A percentile compares a stretch with the other conserved stretches of the same genome.
These are phyloP conservation scores for Tursiops truncatus DNA, from an alignment of 2,113 vertebrate species.

Conservation along the genomic window DNA sequence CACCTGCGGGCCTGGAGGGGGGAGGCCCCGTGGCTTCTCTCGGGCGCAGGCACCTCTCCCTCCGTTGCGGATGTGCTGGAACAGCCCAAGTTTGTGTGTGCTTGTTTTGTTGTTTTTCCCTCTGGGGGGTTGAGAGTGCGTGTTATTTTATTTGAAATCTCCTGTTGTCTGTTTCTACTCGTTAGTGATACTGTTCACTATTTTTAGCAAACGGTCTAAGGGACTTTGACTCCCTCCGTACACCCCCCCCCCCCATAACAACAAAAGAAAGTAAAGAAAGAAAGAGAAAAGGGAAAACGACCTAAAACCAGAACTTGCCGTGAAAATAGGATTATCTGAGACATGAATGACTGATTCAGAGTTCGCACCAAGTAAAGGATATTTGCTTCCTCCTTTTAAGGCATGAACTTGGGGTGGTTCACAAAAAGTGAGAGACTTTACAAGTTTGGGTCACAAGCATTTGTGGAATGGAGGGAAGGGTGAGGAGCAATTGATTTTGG, in stretches of 20 bases:
- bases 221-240: neutral
- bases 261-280: neutral
- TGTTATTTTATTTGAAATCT: neutral
- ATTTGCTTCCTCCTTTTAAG: neutral
- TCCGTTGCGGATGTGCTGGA: neutral
- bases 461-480: neutral
- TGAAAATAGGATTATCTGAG: neutral
- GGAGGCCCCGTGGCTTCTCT: neutral
- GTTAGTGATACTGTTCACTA: neutral
- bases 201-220: conserved; percentile 37
- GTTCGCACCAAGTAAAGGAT: neutral
- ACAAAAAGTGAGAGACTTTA: conserved; percentile 43
- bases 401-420: neutral
- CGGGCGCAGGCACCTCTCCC: neutral
- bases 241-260: neutral
- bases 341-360: neutral
- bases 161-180: neutral
- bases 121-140: neutral
- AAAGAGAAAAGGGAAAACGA: neutral
- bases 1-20: conserved; percentile 61
- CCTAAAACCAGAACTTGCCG: neutral
- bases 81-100: conserved; percentile 44
- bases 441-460: conserved; percentile 24
- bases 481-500: neutral
- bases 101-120: neutral